These are phyloP conservation scores for Dryobota labecula DNA, from an alignment of 2,888 invertebrate species.

Conservation along the genomic window DNA sequence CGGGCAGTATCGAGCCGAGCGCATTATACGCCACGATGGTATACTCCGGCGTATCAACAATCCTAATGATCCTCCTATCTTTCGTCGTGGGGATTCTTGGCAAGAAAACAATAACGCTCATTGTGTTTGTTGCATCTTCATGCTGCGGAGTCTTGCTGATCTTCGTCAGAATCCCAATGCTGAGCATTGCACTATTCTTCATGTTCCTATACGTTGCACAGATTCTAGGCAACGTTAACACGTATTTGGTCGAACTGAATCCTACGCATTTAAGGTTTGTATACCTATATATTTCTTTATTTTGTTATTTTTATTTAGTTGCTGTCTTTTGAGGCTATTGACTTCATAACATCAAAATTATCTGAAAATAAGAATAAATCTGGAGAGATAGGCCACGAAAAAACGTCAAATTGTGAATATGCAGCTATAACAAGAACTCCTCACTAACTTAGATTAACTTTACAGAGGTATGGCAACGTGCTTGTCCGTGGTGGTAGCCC, in stretches of 20 bases:
- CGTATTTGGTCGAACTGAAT: slow-evolving; percentile 83
- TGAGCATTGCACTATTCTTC: slow-evolving; percentile 81
- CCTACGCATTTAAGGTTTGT: slow-evolving; percentile 83
- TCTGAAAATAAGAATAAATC: not conserved
- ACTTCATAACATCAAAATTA: not conserved
- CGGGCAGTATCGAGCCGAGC: slow-evolving; percentile 74
- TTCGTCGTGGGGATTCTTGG: slow-evolving; percentile 79
- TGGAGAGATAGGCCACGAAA: not conserved
- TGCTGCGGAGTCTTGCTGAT: slow-evolving; percentile 74
- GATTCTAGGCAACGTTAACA: slow-evolving; percentile 82
- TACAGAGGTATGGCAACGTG: slow-evolving; percentile 85
- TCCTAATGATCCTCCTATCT: slow-evolving; percentile 76
- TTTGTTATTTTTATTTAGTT: not conserved
- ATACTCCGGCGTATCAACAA: slow-evolving; percentile 76
- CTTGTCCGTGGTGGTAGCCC: slow-evolving; percentile 82
- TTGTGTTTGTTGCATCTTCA: slow-evolving; percentile 74
- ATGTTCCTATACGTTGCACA: slow-evolving; percentile 80
- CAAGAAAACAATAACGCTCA: slow-evolving; percentile 76
- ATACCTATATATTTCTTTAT: not conserved
- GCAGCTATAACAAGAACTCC: not conserved
- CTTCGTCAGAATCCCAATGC: slow-evolving; percentile 76
- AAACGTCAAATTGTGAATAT: not conserved
- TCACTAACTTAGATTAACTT: slow-evolving; percentile 13
- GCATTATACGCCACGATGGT: slow-evolving; percentile 82
- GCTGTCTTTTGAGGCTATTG: not conserved